Base-by-base conservation (phyloP, 2,888 invertebrate species). In the Litoditis marina region DNA sequence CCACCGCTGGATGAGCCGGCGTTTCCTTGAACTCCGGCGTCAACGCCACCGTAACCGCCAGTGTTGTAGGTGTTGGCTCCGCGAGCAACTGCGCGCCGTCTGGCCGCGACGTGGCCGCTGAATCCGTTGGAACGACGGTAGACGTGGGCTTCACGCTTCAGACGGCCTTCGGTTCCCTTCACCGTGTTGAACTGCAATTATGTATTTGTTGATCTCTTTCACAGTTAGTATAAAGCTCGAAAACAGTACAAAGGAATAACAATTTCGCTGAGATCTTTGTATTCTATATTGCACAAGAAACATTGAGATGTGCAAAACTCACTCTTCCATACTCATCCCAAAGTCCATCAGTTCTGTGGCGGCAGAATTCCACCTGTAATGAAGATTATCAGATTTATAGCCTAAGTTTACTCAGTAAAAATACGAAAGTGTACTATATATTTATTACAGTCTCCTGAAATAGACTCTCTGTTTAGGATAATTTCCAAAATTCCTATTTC, bases 281-380 rank as follows among this genome's bases (percentile, higher is more conserved):
- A n/a, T n/a, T n/a, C n/a, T n/a, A n/a, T n/a, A n/a, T n/a, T n/a
- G n/a, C n/a, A n/a, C n/a, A n/a, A n/a, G n/a, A n/a, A n/a, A n/a
- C n/a, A n/a, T n/a, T n/a, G n/a, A n/a, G n/a, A n/a, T 7, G n/a
- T 4, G 22, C 13, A 19, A 6, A 8, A 65, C 71, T 51, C 44
- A 71, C 71, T 58, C 67, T 60, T 46, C 65, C 63, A 62, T 75
- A 75, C 58, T 73, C 73, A 58, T 71, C 66, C 75, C 75, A 75
- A 42, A 75, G 68, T 55, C 69, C 72, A 42, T 69, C 69, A 39
- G 73, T 70, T 62, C 75, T 65, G 60, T 73, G 71, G 27, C 62
- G 63, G 60, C 76, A 76, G 69, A 74, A 73, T 50, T 72, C 66
- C 39, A 78, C 70, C 52, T 76, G 49, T 5, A 49, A 49, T 3